Base-by-base conservation (phyloP, 2,113 vertebrate species). In the Atrichornis clamosus region DNA sequence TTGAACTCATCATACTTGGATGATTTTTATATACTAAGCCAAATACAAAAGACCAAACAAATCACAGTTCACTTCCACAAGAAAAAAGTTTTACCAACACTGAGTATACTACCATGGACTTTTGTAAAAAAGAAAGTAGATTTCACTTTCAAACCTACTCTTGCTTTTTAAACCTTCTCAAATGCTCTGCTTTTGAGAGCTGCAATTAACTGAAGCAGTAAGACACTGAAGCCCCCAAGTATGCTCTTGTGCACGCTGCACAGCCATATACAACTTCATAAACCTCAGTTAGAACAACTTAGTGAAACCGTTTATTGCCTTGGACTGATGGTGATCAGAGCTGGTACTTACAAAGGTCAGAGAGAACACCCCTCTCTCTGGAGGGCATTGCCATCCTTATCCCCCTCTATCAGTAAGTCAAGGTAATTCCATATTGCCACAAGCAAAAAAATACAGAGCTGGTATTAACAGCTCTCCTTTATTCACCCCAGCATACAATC, bases 341-440 rank as follows among this genome's bases (percentile, higher is more conserved):
- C 44, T 41, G 13, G 7, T 50, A 62, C 26, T 33, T 28, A 13
- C 0, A 1, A 52, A 5, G 6, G 14, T 44, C 33, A 17, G 20
- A 53, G 50, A 24, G 13, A 89, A 81, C 0, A 4, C 7, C 46
- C 5, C 55, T 58, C 41, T 55, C 18, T 6, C 28, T 5, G 2
- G 1, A 26, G 19, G 7, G 13, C 52, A 75, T 16, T 62, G 42
- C n/a, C 28, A 15, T 9, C 49, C 39, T 64, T 3, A 1, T 26
- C 19, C 22, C 53, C 58, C 9, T 23, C 30, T 16, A 4, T 10
- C n/a, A 67, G 26, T 8, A 41, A 62, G 3, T 28, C 11, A 62
- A 58, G 30, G 26, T 28, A 58, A 90, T 39, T 70, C 60, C 37
- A n/a, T 30, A n/a, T 5, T 9, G 9, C 9, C 75, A 50, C 63